These are phyloP conservation scores for Fratercula arctica DNA, from an alignment of 2,797 vertebrate species.

Conservation along the genomic window DNA sequence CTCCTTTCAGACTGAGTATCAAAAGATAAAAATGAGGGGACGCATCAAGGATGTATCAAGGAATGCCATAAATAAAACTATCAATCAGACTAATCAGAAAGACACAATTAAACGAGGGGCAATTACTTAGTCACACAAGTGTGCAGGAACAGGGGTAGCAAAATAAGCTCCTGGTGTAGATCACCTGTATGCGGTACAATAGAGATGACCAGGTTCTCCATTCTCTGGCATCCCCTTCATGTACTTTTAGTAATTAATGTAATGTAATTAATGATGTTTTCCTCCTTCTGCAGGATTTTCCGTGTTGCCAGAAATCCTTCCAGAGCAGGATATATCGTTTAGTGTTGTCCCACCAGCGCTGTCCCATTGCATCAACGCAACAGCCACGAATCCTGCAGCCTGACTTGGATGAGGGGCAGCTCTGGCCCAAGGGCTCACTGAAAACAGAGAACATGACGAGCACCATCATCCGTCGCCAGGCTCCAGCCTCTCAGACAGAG, in stretches of 20 bases:
- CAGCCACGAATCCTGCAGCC: not conserved
- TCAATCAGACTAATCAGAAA: not conserved
- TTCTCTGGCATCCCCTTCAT: not conserved
- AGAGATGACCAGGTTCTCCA: not conserved
- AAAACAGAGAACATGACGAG: not conserved
- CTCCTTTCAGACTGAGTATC: not conserved
- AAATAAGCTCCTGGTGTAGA: not conserved
- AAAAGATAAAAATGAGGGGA: not conserved
- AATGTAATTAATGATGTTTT: not conserved
- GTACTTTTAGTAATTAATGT: not conserved
- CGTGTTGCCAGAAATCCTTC: not conserved
- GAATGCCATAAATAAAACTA: not conserved
- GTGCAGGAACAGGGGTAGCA: not conserved
- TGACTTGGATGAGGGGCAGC: not conserved
- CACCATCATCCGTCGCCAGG: not conserved
- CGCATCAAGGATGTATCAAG: not conserved
- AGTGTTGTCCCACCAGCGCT: not conserved
- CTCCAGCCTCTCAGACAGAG: not conserved
- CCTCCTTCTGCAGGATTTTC: not conserved
- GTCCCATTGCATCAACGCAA: rapidly evolving
- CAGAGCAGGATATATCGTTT: not conserved
- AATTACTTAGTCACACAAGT: not conserved
- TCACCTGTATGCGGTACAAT: not conserved
- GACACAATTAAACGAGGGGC: not conserved
- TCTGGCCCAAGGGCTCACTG: not conserved